phyloP scores from a whole-genome alignment of 30 jellyfish, hydroid and myxozoan genomes.

The Catostylus mosaicus region DNA sequence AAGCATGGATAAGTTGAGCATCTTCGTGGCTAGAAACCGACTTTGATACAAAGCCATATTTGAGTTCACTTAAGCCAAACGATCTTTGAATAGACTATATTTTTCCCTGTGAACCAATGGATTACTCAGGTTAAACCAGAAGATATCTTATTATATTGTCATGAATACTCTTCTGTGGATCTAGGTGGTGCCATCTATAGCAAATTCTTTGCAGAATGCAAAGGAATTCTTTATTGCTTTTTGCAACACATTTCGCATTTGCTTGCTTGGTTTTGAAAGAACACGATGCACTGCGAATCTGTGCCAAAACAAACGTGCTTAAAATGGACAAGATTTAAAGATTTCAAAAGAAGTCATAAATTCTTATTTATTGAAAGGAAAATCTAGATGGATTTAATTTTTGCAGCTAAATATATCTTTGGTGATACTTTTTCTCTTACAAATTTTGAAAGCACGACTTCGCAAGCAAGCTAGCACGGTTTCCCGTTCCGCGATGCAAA shows the following conservation, averaged over 20 bases:
- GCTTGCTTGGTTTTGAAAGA: neutral
- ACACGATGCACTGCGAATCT: neutral
- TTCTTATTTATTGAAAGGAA: too few relatives aligned
- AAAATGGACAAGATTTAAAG: too few relatives aligned
- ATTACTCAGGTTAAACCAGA: slow-evolving; percentile 7
- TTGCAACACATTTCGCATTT: neutral
- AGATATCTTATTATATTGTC: neutral
- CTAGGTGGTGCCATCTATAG: neutral
- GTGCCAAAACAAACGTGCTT: too few relatives aligned
- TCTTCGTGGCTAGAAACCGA: neutral
- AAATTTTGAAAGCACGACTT: too few relatives aligned
- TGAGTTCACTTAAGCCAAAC: slow-evolving; percentile 16
- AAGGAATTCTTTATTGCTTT: neutral
- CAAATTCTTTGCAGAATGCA: neutral
- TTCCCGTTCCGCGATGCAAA: too few relatives aligned
- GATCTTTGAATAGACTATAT: slow-evolving; percentile 6
- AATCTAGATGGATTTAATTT: too few relatives aligned
- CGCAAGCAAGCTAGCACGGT: too few relatives aligned
- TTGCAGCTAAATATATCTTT: too few relatives aligned
- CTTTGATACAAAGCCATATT: slow-evolving; percentile 19
- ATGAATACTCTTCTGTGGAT: neutral
- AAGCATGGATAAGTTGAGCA: neutral
- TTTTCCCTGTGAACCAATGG: slow-evolving; percentile 6
- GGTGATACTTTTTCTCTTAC: too few relatives aligned
- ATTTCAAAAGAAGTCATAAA: too few relatives aligned